These are phyloP conservation scores for Ptyas mucosa DNA, from an alignment of 2,113 vertebrate species.

Conservation along the genomic window DNA sequence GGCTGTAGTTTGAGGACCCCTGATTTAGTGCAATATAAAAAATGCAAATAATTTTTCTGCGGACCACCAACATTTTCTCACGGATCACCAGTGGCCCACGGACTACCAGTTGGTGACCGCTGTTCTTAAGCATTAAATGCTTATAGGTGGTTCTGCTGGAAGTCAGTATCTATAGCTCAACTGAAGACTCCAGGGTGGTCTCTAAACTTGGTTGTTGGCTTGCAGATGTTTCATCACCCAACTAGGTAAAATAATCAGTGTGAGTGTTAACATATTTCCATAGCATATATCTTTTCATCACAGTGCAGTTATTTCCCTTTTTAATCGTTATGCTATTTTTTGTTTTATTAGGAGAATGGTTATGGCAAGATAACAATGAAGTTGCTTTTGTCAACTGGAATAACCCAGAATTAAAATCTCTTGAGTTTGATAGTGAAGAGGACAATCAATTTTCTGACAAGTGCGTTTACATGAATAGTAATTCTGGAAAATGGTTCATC, in stretches of 20 bases:
- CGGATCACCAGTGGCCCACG: no score
- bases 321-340: not conserved
- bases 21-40: no score
- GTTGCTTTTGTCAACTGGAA: constrained; percentile 91
- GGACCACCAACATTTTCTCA: no score
- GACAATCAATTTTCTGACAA: constrained; percentile 41
- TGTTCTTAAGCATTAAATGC: no score
- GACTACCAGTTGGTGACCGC: no score
- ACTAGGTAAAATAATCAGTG: not conserved
- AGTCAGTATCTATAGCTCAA: not conserved
- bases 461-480: constrained; percentile 77
- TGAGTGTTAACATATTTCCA: not conserved
- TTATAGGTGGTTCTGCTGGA: not conserved
- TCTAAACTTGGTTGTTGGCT: not conserved
- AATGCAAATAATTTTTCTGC: no score
- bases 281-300: not conserved
- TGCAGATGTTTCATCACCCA: not conserved
- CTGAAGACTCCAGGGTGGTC: not conserved
- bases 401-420: constrained; percentile 16
- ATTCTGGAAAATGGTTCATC: constrained; percentile 77
- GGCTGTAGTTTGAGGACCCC: no score
- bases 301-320: not conserved
- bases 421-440: constrained; percentile 49
- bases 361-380: constrained; percentile 80
- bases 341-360: constrained; percentile 71